Evolutionary conservation across 1,140 invertebrate species (phyloP).

Genomic region (Nymphalis io): DNA sequence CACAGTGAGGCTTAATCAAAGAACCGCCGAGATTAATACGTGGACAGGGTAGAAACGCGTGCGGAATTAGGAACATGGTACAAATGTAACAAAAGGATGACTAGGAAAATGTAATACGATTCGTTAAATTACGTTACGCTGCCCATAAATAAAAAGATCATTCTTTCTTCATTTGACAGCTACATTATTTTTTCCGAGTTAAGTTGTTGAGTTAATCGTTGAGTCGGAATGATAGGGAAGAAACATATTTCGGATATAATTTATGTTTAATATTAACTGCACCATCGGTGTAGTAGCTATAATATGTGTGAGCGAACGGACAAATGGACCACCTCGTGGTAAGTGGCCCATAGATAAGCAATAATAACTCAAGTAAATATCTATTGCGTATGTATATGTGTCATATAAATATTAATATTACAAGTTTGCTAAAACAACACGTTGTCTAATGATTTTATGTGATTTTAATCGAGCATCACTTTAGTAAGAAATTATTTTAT

Average conservation of each 20-base stretch:
- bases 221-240: conserved; percentile 11
- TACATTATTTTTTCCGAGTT: conserved; percentile 17
- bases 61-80: conserved; percentile 35
- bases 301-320: too few relatives aligned
- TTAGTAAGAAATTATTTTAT: too few relatives aligned
- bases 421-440: too few relatives aligned
- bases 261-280: too few relatives aligned
- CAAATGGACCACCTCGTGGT: too few relatives aligned
- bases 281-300: too few relatives aligned
- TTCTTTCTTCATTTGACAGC: conserved; percentile 22
- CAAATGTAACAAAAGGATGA: conserved; percentile 28
- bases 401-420: too few relatives aligned
- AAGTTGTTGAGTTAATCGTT: conserved; percentile 7
- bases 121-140: conserved; percentile 24
- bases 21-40: conserved; percentile 74
- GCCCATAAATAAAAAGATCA: conserved; percentile 24
- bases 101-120: conserved; percentile 25
- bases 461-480: too few relatives aligned
- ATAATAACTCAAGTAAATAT: too few relatives aligned
- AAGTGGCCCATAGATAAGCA: too few relatives aligned
- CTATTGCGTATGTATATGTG: too few relatives aligned
- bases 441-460: too few relatives aligned
- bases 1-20: conserved; percentile 75
- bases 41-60: conserved; percentile 53
- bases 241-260: not conserved